Conservation (phyloP, 2,797 vertebrate species). For the Falco concolor region DNA sequence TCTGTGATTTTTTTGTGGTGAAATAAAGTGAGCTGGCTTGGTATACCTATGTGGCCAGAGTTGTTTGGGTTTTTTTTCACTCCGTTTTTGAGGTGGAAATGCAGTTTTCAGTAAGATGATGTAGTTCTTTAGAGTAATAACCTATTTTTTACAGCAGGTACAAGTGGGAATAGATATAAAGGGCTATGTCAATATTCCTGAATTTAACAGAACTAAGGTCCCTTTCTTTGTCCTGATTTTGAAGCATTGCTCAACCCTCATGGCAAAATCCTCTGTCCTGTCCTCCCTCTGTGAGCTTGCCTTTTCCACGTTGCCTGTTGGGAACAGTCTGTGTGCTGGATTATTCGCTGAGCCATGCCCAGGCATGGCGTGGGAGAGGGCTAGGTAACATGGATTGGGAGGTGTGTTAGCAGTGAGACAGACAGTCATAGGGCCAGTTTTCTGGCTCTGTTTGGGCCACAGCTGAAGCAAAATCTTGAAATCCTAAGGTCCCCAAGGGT, state of each 20-base stretch:
- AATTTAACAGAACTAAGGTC: neutral
- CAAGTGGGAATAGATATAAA: neutral
- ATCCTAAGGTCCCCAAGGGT: neutral
- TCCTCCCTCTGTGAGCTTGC: neutral
- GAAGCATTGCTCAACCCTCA: neutral
- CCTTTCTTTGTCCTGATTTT: neutral
- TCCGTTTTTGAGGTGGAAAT: neutral
- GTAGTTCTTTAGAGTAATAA: neutral
- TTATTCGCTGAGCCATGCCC: neutral
- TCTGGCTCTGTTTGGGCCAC: neutral
- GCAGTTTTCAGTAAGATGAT: neutral
- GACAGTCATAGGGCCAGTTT: no score
- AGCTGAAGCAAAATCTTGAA: neutral
- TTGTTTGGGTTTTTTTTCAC: neutral
- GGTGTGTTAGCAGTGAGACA: neutral
- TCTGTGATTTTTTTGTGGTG: neutral
- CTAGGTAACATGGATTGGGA: neutral
- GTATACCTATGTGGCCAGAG: neutral
- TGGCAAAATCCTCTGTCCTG: neutral
- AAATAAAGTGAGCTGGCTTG: neutral
- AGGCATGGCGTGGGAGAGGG: rapidly evolving
- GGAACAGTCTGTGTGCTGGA: neutral
- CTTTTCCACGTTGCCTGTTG: rapidly evolving
- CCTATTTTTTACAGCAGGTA: neutral
- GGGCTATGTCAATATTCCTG: neutral